Evolutionary conservation across 2,113 vertebrate species (phyloP), one percentile per base, ranked within the genome.

Genomic region (Pollachius pollachius): DNA sequence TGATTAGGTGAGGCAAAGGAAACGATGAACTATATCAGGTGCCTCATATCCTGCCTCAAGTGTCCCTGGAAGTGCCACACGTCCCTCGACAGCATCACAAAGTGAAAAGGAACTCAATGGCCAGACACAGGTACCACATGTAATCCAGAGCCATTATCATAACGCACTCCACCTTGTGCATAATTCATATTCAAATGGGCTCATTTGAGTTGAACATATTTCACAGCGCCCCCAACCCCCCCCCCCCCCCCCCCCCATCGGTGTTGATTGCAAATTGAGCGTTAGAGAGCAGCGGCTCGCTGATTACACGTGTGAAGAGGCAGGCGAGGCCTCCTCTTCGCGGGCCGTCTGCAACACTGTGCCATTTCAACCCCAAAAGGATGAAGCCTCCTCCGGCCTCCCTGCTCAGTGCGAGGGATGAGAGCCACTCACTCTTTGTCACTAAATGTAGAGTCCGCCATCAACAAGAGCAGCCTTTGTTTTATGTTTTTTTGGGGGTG

Each of bases 141-240:
- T 90, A 91, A 90, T 89, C 87, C 86, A 86, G 87, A 76, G 77
- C 77, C 75, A 83, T 90, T 89, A 90, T 81, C 79, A 80, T 88
- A 89, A 92, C 87, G 85, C 77, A 83, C 81, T 85, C 83, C 77
- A 88, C 82, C 85, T 84, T 87, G 81, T 86, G 76, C 87, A 84
- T 85, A 79, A 89, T 89, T 90, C 86, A 86, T 84, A 84, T 85
- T 87, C 76, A 89, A 90, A 90, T 85, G 69, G 84, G 48, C 74
- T 82, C 71, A 75, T 89, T 89, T 77, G 74, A 79, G 87, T 77
- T 52, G 77, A 82, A 81, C 81, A 84, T 81, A 79, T 87, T 80
- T 81, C 87, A 74, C 85, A 7, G 2, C 37, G 3, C 37, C 37
- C 6, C 37, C 6, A 1, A 73, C 78, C 73, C 78, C 85, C 41